Evolutionary conservation across 2,797 vertebrate species (phyloP).

Genomic region (Muscicapa comitata): DNA sequence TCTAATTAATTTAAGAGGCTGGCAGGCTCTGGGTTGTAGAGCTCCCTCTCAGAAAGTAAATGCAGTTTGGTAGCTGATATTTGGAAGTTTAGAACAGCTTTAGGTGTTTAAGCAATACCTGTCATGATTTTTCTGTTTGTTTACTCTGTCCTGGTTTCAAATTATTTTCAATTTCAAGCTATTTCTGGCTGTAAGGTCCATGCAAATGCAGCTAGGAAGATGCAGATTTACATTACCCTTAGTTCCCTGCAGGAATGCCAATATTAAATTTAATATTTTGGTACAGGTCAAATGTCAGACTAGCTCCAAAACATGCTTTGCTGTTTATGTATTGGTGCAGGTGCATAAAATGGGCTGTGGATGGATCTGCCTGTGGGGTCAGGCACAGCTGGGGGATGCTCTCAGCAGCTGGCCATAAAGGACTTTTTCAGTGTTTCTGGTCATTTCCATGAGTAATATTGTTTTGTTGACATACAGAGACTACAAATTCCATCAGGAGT

Average conservation of each 20-base stretch:
- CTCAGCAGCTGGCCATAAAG: background rate
- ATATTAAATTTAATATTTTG: background rate
- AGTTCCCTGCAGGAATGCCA: background rate
- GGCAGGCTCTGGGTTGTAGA: background rate
- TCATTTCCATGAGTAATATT: background rate
- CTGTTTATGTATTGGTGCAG: background rate
- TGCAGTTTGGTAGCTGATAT: background rate
- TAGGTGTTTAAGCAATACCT: background rate
- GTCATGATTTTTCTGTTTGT: background rate
- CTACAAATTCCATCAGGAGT: background rate
- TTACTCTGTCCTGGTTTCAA: background rate
- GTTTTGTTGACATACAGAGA: background rate
- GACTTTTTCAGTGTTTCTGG: background rate
- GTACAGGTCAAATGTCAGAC: background rate
- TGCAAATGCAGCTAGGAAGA: background rate
- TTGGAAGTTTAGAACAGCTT: background rate
- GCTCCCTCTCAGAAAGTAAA: background rate
- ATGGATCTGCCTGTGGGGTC: background rate
- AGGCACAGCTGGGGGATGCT: background rate
- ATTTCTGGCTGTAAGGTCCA: background rate
- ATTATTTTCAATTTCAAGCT: background rate
- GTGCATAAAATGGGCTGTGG: background rate
- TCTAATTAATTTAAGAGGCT: conserved; percentile 40
- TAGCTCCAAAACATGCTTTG: background rate
- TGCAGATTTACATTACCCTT: background rate